A percentile compares a stretch with the other conserved stretches of the same genome.
Evolutionary conservation across 1,140 invertebrate genomes (phyloP).

Genomic region (Neelides sp.): DNA sequence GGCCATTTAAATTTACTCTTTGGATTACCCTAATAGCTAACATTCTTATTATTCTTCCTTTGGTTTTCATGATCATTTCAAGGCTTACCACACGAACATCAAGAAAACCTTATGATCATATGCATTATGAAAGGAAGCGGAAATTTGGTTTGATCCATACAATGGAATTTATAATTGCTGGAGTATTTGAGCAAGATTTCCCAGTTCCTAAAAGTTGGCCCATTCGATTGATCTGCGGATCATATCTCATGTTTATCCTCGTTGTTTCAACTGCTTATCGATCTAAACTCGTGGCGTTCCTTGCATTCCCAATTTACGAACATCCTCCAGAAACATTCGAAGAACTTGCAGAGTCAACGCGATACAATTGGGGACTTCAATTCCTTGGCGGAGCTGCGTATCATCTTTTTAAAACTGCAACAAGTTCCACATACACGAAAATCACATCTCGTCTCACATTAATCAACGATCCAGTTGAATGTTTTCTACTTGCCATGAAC

Average conservation of each 20-base stretch:
- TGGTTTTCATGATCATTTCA: neutral
- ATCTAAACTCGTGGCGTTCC: conserved; percentile 16
- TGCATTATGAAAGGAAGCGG: neutral
- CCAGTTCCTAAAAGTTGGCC: neutral
- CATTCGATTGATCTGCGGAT: conserved; percentile 1
- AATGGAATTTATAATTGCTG: conserved; percentile 8
- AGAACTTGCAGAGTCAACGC: conserved; percentile 14
- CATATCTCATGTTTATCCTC: conserved; percentile 18
- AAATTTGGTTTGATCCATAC: neutral
- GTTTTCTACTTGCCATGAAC: too few relatives aligned
- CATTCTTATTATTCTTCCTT: neutral
- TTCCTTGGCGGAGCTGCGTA: too few relatives aligned
- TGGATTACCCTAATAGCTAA: too few relatives aligned
- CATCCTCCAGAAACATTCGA: conserved; percentile 17
- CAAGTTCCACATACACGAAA: too few relatives aligned
- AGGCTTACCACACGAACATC: neutral
- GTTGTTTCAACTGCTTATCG: conserved; percentile 17
- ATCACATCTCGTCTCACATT: too few relatives aligned
- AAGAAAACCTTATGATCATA: neutral
- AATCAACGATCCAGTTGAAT: too few relatives aligned
- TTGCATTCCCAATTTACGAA: conserved; percentile 15
- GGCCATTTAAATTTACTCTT: neutral
- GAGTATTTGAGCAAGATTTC: conserved; percentile 19
- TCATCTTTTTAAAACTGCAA: too few relatives aligned
- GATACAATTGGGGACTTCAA: too few relatives aligned